Conservation (phyloP, 2,113 vertebrate species). For the Percopsis transmontana region DNA sequence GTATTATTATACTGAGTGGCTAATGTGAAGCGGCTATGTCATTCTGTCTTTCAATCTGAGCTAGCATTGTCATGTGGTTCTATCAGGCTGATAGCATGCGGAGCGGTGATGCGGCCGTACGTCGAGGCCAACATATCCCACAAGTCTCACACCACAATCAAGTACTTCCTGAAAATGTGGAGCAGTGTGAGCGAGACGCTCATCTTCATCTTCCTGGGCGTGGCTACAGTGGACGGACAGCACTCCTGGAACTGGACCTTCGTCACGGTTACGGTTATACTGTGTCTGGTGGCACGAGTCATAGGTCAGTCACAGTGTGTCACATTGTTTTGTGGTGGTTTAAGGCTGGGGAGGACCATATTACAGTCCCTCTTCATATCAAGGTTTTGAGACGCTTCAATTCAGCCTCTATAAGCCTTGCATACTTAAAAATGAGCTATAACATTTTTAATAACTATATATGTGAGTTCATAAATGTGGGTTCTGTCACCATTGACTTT, state of each 20-base stretch:
- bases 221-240: conserved; percentile 91
- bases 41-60: not conserved
- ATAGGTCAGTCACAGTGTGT: conserved; percentile 78
- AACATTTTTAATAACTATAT: no score
- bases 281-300: conserved; percentile 91
- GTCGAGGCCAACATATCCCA: conserved; percentile 99
- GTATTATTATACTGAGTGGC: no score
- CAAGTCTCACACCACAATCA: conserved; percentile 98
- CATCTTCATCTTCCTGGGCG: conserved; percentile 97
- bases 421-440: no score
- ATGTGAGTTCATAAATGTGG: no score
- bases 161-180: conserved; percentile 99
- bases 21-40: no score
- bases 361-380: no score
- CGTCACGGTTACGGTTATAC: conserved; percentile 87
- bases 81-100: conserved; percentile 89
- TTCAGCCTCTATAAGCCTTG: no score
- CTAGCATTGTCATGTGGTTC: not conserved
- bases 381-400: no score
- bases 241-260: conserved; percentile 97
- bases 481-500: no score
- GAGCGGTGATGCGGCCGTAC: conserved; percentile 92
- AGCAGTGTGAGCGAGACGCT: conserved; percentile 98
- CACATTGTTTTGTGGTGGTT: not conserved
- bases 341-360: no score